Evolutionary conservation across 2,888 invertebrate genomes (phyloP).

Genomic region (Eupithecia insigniata): DNA sequence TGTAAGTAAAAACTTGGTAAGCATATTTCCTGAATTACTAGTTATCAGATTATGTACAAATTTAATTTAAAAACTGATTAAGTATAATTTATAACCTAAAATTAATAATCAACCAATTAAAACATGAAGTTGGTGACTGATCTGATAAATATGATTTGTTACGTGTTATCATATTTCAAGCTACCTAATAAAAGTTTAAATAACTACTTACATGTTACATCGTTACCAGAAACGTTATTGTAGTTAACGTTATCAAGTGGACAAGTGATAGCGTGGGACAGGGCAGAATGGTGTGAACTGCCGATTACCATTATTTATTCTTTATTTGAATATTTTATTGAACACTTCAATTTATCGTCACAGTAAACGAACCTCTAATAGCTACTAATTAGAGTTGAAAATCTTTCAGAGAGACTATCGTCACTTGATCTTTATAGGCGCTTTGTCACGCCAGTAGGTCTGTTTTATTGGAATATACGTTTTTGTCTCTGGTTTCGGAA

Average conservation of each 20-base stretch:
- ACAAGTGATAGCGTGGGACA: conserved; percentile 36
- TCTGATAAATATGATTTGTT: conserved; percentile 22
- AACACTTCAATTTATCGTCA: conserved; percentile 52
- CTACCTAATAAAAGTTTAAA: conserved; percentile 13
- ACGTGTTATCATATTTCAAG: conserved; percentile 20
- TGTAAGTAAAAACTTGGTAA: not conserved
- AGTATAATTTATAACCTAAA: not conserved
- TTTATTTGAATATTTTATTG: conserved; percentile 71
- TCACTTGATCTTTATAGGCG: conserved; percentile 52
- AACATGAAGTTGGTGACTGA: conserved; percentile 12
- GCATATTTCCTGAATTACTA: not conserved
- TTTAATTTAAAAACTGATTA: not conserved
- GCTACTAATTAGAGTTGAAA: conserved; percentile 44
- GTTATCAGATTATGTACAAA: not conserved
- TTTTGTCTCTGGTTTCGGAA: conserved; percentile 56
- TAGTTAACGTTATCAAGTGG: conserved; percentile 29
- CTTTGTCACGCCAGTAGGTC: conserved; percentile 63
- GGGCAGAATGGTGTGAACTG: conserved; percentile 66
- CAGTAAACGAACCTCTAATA: conserved; percentile 40
- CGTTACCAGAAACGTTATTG: conserved; percentile 15
- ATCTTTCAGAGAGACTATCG: conserved; percentile 45
- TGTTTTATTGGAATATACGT: conserved; percentile 63
- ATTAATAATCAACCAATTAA: conserved; percentile 14
- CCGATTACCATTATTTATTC: conserved; percentile 72
- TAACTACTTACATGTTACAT: conserved; percentile 23